Evolutionary conservation across 1,140 invertebrate genomes (phyloP).

Genomic region (Lycorma delicatula): DNA sequence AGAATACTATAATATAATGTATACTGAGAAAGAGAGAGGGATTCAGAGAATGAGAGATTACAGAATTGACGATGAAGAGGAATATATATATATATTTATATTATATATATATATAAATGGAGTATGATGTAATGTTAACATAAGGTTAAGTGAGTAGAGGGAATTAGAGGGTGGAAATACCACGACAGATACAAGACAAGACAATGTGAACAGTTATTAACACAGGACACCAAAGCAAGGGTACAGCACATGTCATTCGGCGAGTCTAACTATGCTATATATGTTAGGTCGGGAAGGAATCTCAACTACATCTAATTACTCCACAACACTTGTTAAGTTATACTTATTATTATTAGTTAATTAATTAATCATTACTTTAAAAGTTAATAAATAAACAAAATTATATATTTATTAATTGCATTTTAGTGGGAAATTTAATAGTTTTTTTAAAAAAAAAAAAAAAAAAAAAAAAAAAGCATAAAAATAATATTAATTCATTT

Average conservation of each 20-base stretch:
- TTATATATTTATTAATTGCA: neutral
- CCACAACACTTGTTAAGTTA: neutral
- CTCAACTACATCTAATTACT: neutral
- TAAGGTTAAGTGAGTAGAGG: neutral
- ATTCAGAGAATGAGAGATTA: too few species aligned
- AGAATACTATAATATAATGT: too few species aligned
- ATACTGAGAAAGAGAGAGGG: too few species aligned
- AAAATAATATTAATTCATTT: too few species aligned
- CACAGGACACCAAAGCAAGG: conserved; percentile 5
- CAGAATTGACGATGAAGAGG: too few species aligned
- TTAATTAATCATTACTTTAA: neutral
- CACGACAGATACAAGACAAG: neutral
- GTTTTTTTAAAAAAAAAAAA: neutral
- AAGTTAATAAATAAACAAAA: neutral
- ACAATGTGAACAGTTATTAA: neutral
- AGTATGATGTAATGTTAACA: neutral
- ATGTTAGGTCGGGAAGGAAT: neutral
- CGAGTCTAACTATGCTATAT: neutral
- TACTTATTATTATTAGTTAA: neutral
- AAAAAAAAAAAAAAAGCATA: too few species aligned
- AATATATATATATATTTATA: neutral
- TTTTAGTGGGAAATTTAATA: neutral
- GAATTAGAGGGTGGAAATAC: neutral
- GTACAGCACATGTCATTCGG: conserved; percentile 3
- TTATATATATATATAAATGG: neutral